Conservation (phyloP, 2,888 invertebrate genomes). For the Meta bourneti region DNA sequence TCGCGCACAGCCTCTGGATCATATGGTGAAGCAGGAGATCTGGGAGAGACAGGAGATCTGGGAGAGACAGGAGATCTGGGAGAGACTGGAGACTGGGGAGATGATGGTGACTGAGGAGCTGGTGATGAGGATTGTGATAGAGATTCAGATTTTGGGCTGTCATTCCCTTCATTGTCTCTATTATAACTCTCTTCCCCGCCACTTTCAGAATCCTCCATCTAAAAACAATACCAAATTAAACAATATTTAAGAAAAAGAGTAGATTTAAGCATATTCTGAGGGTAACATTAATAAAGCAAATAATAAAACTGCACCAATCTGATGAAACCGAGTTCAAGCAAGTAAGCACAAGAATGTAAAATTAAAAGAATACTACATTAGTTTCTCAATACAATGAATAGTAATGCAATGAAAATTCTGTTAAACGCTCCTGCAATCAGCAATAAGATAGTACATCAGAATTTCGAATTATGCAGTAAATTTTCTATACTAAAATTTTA, state of each 20-base stretch:
- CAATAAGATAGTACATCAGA: too few relatives aligned
- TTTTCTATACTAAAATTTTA: too few relatives aligned
- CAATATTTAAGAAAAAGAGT: not conserved
- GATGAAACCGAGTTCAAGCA: too few relatives aligned
- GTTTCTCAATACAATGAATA: too few relatives aligned
- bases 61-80: constrained; percentile 17
- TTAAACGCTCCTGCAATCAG: too few relatives aligned
- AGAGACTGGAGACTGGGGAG: not conserved
- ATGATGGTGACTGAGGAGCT: constrained; percentile 23
- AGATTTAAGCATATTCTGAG: too few relatives aligned
- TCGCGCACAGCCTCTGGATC: not conserved
- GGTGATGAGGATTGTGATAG: constrained; percentile 45
- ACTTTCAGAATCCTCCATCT: constrained; percentile 58
- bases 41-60: not conserved
- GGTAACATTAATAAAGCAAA: not conserved
- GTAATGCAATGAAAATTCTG: too few relatives aligned
- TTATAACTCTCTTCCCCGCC: constrained; percentile 48
- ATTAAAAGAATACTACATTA: too few relatives aligned
- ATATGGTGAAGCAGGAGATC: constrained; percentile 25
- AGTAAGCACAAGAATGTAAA: too few relatives aligned
- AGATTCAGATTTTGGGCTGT: constrained; percentile 31
- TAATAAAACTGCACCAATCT: too few relatives aligned
- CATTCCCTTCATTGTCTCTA: constrained; percentile 10
- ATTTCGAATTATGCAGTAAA: too few relatives aligned
- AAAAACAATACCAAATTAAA: not conserved